These are phyloP conservation scores for Sceloporus tristichus DNA, from an alignment of 2,113 vertebrate genomes.

Conservation along the genomic window DNA sequence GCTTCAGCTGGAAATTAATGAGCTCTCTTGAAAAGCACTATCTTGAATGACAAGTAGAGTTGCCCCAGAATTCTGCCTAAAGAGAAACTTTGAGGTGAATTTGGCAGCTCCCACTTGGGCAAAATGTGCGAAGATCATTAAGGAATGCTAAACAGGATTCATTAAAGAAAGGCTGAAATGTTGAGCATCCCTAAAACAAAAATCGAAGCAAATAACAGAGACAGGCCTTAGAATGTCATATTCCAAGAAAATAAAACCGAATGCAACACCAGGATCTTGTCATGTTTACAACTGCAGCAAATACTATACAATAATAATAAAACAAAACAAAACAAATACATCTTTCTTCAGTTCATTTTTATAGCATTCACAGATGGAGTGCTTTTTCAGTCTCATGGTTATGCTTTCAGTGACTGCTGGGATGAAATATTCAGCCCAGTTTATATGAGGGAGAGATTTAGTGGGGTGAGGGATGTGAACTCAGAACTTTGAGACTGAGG, in stretches of 20 bases:
- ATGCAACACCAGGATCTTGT: background rate
- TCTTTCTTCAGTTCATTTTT: background rate
- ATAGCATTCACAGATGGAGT: background rate
- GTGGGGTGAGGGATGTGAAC: background rate
- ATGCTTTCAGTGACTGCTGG: background rate
- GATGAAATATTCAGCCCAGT: background rate
- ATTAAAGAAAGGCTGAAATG: background rate
- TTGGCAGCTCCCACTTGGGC: background rate
- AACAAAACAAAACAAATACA: too few species aligned
- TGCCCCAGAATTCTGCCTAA: background rate
- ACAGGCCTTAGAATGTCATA: background rate
- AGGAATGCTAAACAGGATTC: background rate
- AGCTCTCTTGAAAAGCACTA: conserved; percentile 1
- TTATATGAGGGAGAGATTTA: background rate
- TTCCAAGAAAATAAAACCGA: background rate
- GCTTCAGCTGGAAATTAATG: conserved; percentile 14
- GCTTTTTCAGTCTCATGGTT: background rate
- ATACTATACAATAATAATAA: background rate
- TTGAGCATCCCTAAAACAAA: background rate
- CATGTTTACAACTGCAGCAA: too few species aligned
- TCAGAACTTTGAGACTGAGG: background rate
- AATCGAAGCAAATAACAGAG: background rate
- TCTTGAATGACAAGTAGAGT: background rate
- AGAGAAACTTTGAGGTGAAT: background rate
- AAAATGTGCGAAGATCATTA: background rate